Evolutionary conservation across 2,888 invertebrate genomes (phyloP).

Genomic region (Thymelicus lineola): DNA sequence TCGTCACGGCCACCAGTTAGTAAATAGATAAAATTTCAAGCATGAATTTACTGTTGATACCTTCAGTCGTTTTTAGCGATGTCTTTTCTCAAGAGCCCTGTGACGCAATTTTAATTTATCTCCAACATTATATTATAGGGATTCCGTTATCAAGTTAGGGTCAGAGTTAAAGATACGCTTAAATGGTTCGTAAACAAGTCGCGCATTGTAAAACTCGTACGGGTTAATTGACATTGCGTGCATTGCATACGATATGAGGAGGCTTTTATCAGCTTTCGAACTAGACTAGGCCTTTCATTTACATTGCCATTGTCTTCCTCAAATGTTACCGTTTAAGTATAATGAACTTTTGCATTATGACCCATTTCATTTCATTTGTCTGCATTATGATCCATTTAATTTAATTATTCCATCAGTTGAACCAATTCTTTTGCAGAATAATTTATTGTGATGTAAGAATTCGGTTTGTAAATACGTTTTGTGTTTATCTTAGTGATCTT

Average conservation of each 20-base stretch:
- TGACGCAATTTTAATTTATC: slow-evolving; percentile 14
- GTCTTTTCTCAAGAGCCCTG: neutral
- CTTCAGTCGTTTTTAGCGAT: neutral
- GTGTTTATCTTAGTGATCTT: no score
- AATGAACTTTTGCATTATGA: slow-evolving; percentile 1
- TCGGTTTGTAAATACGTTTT: no score
- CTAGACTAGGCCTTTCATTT: slow-evolving; percentile 36
- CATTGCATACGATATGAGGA: slow-evolving; percentile 57
- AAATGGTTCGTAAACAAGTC: slow-evolving; percentile 58
- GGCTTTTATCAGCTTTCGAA: slow-evolving; percentile 54
- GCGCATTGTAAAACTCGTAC: slow-evolving; percentile 62
- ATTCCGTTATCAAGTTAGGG: slow-evolving; percentile 45
- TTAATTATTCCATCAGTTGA: slow-evolving; percentile 16
- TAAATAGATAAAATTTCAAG: no score
- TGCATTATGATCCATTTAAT: slow-evolving; percentile 20
- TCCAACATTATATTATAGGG: slow-evolving; percentile 1
- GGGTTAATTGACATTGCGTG: slow-evolving; percentile 68
- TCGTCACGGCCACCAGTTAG: no score
- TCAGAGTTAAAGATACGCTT: slow-evolving; percentile 54
- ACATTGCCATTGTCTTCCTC: slow-evolving; percentile 26
- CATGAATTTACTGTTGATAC: no score
- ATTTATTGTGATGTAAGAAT: no score
- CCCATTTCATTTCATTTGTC: no score
- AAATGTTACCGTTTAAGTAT: slow-evolving; percentile 19
- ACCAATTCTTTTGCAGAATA: no score